These are phyloP conservation scores for Pseudolaguvia tuberculata DNA, from an alignment of 2,113 vertebrate genomes.

Conservation along the genomic window DNA sequence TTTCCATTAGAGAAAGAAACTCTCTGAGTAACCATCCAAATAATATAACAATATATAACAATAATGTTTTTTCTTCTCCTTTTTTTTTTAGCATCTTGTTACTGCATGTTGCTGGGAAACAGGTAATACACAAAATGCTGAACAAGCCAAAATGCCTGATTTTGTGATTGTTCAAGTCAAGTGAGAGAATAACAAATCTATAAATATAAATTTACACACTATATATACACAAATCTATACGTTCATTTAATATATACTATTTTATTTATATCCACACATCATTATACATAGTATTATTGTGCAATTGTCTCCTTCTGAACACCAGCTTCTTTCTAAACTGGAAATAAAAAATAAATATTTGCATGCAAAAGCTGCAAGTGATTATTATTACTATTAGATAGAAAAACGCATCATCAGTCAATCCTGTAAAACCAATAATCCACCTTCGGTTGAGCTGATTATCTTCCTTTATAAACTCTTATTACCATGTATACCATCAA, in stretches of 20 bases:
- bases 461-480: neutral
- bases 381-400: neutral
- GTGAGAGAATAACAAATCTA: constrained; percentile 9
- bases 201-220: neutral
- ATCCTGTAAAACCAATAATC: no score
- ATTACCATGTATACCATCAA: no score
- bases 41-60: no score
- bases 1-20: constrained; percentile 36
- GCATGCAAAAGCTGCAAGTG: constrained; percentile 45
- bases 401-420: neutral
- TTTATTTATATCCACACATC: no score
- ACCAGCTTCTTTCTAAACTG: constrained; percentile 29
- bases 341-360: constrained; percentile 60
- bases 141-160: constrained; percentile 2
- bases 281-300: constrained; percentile 1
- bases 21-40: constrained; percentile 19
- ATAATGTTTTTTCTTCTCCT: constrained; percentile 17
- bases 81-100: constrained; percentile 39
- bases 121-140: constrained; percentile 42
- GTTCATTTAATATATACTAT: no score
- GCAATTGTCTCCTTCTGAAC: constrained; percentile 13
- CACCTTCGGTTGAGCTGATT: neutral
- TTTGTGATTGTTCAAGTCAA: constrained; percentile 13
- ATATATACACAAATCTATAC: neutral
- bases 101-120: constrained; percentile 52